Conservation (phyloP, 1,140 invertebrate species). For the Gyrodactylus salaris region DNA sequence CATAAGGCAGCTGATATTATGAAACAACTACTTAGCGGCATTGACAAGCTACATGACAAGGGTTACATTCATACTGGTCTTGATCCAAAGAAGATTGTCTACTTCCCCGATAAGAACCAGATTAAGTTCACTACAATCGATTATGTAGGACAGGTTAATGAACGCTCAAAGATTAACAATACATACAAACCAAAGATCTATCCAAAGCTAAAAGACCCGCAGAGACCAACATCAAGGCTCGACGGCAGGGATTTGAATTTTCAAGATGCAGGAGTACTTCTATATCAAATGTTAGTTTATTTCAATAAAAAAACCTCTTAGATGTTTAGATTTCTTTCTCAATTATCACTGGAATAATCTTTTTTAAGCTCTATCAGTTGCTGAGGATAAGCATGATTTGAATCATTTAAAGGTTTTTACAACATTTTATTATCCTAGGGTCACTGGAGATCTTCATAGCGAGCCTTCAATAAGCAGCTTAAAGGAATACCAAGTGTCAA, state of each 20-base stretch:
- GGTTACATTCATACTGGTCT: not conserved
- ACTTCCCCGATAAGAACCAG: not conserved
- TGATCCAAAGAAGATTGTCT: not conserved
- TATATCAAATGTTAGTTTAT: not conserved
- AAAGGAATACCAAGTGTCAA: not conserved
- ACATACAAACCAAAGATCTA: not conserved
- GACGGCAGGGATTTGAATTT: not conserved
- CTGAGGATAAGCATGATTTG: too few relatives aligned
- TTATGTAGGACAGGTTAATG: not conserved
- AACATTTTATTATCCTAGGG: not conserved
- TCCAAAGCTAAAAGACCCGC: not conserved
- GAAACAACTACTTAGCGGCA: not conserved
- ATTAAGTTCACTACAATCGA: not conserved
- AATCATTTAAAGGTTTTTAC: too few relatives aligned
- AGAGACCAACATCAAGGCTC: not conserved
- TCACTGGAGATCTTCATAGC: not conserved
- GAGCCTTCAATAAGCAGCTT: not conserved
- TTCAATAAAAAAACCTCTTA: not conserved
- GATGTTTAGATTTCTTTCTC: too few relatives aligned
- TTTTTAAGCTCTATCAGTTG: too few relatives aligned
- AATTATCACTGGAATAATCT: too few relatives aligned
- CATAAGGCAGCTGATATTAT: not conserved
- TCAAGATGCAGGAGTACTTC: not conserved
- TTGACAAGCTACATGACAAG: not conserved
- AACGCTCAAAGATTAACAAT: not conserved